phyloP scores from a whole-genome alignment of 2,113 vertebrate genomes.

The Sceloporus undulatus region DNA sequence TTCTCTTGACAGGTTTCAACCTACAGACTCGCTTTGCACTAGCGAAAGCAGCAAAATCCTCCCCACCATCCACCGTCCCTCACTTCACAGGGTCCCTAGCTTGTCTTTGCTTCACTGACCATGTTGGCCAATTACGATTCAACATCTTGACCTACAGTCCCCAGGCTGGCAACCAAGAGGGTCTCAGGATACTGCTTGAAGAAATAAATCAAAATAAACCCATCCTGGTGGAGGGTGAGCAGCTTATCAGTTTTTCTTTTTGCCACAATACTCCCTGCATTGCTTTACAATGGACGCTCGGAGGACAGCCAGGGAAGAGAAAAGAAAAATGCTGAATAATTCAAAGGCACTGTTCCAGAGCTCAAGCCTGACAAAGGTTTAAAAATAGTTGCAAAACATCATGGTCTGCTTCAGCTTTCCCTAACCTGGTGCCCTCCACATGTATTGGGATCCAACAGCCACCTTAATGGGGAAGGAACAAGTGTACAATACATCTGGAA shows the following conservation, averaged over 20 bases:
- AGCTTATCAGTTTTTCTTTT: conserved; percentile 60
- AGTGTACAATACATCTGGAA: not conserved
- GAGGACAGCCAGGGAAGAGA: conserved; percentile 67
- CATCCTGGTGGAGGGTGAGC: conserved; percentile 41
- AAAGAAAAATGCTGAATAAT: conserved; percentile 82
- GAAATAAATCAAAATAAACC: conserved; percentile 32
- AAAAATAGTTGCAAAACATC: conserved; percentile 83
- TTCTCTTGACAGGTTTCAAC: conserved; percentile 52
- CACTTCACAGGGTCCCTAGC: conserved; percentile 45
- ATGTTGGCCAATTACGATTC: conserved; percentile 46
- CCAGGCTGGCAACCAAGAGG: conserved; percentile 38
- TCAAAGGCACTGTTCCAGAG: conserved; percentile 76
- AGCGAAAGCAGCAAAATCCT: conserved; percentile 31
- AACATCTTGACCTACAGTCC: conserved; percentile 48
- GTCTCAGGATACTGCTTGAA: conserved; percentile 49
- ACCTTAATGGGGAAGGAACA: not conserved
- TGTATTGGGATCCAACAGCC: not conserved
- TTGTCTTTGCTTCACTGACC: conserved; percentile 41
- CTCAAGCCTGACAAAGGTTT: conserved; percentile 78
- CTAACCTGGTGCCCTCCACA: not conserved
- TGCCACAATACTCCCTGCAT: conserved; percentile 52
- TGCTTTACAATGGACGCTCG: conserved; percentile 56
- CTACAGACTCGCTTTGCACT: not conserved
- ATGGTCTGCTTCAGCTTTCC: conserved; percentile 34
- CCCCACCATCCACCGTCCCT: not conserved